Evolutionary conservation across 1,140 invertebrate species (phyloP), one percentile per base, ranked within the genome.

Genomic region (Armadillidium nasatum): DNA sequence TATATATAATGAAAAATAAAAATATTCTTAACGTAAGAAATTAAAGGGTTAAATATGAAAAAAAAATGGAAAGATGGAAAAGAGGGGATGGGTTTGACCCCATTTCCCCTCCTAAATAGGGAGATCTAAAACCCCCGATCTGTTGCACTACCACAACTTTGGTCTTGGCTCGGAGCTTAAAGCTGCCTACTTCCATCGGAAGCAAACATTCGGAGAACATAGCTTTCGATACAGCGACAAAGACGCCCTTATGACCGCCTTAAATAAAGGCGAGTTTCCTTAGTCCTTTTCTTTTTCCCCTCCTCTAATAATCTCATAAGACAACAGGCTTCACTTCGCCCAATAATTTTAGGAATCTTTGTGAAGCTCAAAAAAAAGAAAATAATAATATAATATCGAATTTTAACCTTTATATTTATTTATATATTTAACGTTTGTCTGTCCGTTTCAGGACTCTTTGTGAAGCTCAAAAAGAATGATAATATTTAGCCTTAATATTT

Each of bases 301-400:
- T 7, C 7, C 11, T 15, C 50, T 60, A 60, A 60, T 60, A 60
- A 60, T 60, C 50, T 60, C 19, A 13, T 60, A 60, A 60, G 50
- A 60, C 50, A 60, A 60, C 50, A 60, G 50, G 11, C 19, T 60
- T 19, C 19, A 19, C 50, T 19, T 60, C 11, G 50, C 11, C 50
- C 50, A 60, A 60, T 60, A 60, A 60, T 60, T 60, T 60, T 15
- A 60, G 50, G 50, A 60, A 60, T 60, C 50, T 60, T 19, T 15
- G 11, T 13, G 19, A 60, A 13, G 11, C 50, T 13, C 11, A 60
- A 60, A 60, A 60, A 60, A 60, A 60, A 60, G 1, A 60, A 60
- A n/a, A n/a, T n/a, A n/a, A n/a, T 50, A 50, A 33, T 33, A 33
- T 60, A 60, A 60, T 60, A 60, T 60, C 50, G 50, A 60, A 60